Conservation (phyloP, 2,797 vertebrate species). For the Taenioides sp. region DNA sequence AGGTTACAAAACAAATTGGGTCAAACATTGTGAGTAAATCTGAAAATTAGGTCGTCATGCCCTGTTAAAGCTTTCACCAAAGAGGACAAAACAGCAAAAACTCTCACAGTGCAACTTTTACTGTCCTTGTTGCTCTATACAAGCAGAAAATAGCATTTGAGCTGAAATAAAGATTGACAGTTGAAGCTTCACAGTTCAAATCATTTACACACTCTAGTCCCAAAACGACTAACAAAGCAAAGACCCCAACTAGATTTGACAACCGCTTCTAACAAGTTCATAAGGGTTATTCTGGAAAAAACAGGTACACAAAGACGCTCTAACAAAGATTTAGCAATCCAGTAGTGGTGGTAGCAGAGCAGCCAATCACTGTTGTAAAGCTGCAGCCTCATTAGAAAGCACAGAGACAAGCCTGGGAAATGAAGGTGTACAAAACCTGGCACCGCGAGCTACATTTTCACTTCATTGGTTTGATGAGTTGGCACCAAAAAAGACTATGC, state of each 20-base stretch:
- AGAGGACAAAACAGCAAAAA: constrained; percentile 4
- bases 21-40: constrained; percentile 7
- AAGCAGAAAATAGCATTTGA: constrained; percentile 32
- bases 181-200: constrained; percentile 27
- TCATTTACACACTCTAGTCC: constrained; percentile 21
- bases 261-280: constrained; percentile 28
- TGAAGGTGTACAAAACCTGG: constrained; percentile 5
- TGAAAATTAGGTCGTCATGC: constrained; percentile 6
- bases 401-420: constrained; percentile 7
- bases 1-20: constrained; percentile 7
- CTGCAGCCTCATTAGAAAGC: background rate
- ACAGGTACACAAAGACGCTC: constrained; percentile 10
- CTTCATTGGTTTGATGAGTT: constrained; percentile 12
- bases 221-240: constrained; percentile 15
- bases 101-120: constrained; percentile 1
- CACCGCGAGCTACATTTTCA: constrained; percentile 5
- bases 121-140: constrained; percentile 46
- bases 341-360: background rate
- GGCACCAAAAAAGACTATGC: background rate
- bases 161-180: constrained; percentile 30
- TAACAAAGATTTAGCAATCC: constrained; percentile 14
- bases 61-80: constrained; percentile 1
- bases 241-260: constrained; percentile 20
- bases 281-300: constrained; percentile 14
- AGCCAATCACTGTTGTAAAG: background rate